These are phyloP conservation scores for Potorous gilbertii DNA, from an alignment of 2,797 vertebrate genomes.

Conservation along the genomic window DNA sequence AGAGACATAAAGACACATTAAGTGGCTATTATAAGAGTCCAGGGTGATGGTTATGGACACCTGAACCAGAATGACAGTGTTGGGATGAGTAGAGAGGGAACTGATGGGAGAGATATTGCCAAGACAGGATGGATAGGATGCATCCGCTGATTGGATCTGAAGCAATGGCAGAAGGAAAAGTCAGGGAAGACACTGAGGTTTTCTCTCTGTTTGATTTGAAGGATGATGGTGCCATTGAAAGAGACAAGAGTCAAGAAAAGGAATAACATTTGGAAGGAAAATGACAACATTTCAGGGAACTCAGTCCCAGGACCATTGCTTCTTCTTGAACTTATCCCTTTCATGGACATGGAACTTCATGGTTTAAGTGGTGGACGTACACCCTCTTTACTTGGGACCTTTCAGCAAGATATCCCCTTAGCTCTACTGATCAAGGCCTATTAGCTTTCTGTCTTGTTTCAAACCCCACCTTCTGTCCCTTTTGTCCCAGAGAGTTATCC, in stretches of 20 bases:
- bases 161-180: not conserved
- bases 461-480: not conserved
- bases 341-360: not conserved
- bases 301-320: not conserved
- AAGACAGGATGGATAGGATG: not conserved
- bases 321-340: not conserved
- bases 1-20: not conserved
- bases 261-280: not conserved
- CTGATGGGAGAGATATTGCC: not conserved
- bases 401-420: not conserved
- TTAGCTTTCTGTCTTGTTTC: not conserved
- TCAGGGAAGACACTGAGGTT: not conserved
- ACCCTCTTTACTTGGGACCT: not conserved
- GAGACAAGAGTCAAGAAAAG: not conserved
- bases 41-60: not conserved
- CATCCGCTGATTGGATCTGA: not conserved
- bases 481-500: not conserved
- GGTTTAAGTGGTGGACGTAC: not conserved
- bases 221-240: not conserved
- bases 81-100: not conserved
- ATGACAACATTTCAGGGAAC: not conserved
- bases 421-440: not conserved
- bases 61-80: not conserved
- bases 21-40: not conserved
- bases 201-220: not conserved